Percentiles rank a stretch among this genome's conserved stretches.
phyloP scores from a whole-genome alignment of 2,888 invertebrate species.

The Melangyna quadrimaculata region DNA sequence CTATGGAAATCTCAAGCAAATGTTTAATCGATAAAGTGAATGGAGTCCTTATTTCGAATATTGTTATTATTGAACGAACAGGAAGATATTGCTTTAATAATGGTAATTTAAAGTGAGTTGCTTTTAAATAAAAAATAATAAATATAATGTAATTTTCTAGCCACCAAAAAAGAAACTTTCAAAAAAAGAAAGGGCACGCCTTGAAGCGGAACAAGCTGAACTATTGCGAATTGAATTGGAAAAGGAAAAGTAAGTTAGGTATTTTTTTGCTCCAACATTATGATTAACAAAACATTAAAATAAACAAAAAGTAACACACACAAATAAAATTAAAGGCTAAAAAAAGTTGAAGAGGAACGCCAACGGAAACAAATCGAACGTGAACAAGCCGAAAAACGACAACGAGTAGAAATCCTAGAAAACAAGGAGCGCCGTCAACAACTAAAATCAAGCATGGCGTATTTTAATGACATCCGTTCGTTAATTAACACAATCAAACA shows the following conservation, averaged over 20 bases:
- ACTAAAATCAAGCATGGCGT: conserved; percentile 78
- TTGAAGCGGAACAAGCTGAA: conserved; percentile 81
- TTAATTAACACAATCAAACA: conserved; percentile 77
- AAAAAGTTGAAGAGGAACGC: conserved; percentile 80
- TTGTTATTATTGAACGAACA: not conserved
- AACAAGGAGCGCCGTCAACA: conserved; percentile 79
- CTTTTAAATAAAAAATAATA: not conserved
- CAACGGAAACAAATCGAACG: conserved; percentile 79
- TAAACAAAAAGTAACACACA: not conserved
- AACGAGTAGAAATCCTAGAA: conserved; percentile 79
- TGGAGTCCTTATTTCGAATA: not conserved
- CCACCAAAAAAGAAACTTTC: conserved; percentile 81
- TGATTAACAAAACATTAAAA: not conserved
- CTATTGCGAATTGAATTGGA: conserved; percentile 81
- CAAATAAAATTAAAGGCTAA: conserved; percentile 73
- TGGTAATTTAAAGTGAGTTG: conserved; percentile 34
- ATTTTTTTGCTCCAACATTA: not conserved
- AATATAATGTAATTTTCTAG: too few relatives aligned
- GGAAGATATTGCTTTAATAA: conserved; percentile 1
- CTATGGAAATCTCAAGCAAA: conserved; percentile 29
- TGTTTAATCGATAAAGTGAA: conserved; percentile 40
- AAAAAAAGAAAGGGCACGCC: conserved; percentile 80
- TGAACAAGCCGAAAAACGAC: conserved; percentile 79
- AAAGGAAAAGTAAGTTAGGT: conserved; percentile 79
- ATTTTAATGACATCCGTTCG: conserved; percentile 76